Percentiles rank a stretch among this genome's conserved stretches.
These are phyloP conservation scores for Eupelmus urozonus DNA, from an alignment of 2,888 invertebrate genomes.

Conservation along the genomic window DNA sequence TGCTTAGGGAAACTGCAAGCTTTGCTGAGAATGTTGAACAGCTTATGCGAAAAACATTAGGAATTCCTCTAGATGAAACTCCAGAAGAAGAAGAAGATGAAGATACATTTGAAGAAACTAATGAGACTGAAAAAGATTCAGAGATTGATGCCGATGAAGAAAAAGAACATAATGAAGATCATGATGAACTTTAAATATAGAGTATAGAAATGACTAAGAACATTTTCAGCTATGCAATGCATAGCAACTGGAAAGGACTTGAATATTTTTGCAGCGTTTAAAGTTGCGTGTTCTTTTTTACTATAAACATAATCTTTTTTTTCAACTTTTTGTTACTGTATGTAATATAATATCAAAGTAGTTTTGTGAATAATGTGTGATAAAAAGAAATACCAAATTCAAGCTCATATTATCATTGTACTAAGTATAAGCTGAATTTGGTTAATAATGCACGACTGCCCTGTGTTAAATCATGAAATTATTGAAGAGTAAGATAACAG, in stretches of 20 bases:
- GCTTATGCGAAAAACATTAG: slow-evolving; percentile 90
- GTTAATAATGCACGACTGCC: neutral
- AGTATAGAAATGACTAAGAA: slow-evolving; percentile 38
- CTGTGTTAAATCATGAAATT: slow-evolving; percentile 4
- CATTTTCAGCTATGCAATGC: slow-evolving; percentile 64
- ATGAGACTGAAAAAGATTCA: slow-evolving; percentile 76
- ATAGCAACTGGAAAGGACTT: slow-evolving; percentile 61
- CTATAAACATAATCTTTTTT: slow-evolving; percentile 50
- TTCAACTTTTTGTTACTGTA: slow-evolving; percentile 41
- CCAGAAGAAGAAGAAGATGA: slow-evolving; percentile 74
- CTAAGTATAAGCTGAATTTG: slow-evolving; percentile 11
- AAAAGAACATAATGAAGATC: slow-evolving; percentile 78
- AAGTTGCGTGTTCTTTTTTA: slow-evolving; percentile 55
- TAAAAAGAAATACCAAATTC: slow-evolving; percentile 24
- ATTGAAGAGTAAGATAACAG: slow-evolving; percentile 15
- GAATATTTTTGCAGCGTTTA: slow-evolving; percentile 51
- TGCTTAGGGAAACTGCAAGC: slow-evolving; percentile 89
- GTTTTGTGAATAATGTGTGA: slow-evolving; percentile 42
- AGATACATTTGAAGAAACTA: slow-evolving; percentile 63
- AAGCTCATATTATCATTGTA: slow-evolving; percentile 10
- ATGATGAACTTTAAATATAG: slow-evolving; percentile 81
- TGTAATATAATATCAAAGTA: slow-evolving; percentile 46
- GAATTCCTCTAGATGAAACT: slow-evolving; percentile 86
- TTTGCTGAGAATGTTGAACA: slow-evolving; percentile 95
- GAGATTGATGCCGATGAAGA: slow-evolving; percentile 77